Base-by-base conservation (phyloP, 2,797 vertebrate species). In the Xiphophorus birchmanni region DNA sequence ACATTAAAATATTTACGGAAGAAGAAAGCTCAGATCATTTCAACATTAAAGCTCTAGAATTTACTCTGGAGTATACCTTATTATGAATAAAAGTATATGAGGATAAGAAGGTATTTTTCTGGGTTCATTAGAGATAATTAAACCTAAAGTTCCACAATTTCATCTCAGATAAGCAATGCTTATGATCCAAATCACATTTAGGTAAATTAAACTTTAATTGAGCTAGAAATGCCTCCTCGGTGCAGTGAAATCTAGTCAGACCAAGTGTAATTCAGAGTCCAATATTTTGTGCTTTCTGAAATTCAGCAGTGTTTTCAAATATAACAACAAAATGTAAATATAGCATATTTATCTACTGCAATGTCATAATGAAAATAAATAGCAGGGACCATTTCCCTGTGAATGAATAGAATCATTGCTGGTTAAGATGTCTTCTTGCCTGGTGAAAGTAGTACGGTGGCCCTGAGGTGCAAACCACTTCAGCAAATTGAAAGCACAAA, bases 121-220 rank as follows among this genome's bases (percentile, higher is more conserved):
- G 88, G 84, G 58, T 90, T 80, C 91, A 89, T 92, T 91, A 87
- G 89, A 93, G 74, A 79, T 82, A 83, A 89, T 91, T 85, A 91
- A 90, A 80, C 80, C 65, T 17, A 78, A 79, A 63, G 81, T 79
- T 90, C 74, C 63, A 86, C 82, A 82, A 63, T 81, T 80, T 84
- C 71, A 37, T 17, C 44, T 17, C 29, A 56, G 48, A 69, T 75
- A 83, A 78, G 60, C 54, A 85, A 77, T 88, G 87, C 29, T 67
- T 78, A 44, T 80, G 73, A 89, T 87, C 78, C 84, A 83, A 84
- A 85, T 87, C 75, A 83, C 86, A 86, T 73, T 50, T 81, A 77
- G 60, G 50, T 87, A 74, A 58, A 87, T 82, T 87, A 79, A 75
- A 35, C 35, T 81, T 86, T 74, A 82, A 86, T 79, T 76, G 42